Percentiles rank a stretch among this genome's conserved stretches.
Conservation (phyloP, 2,888 invertebrate genomes). For the Athalia circularis region DNA sequence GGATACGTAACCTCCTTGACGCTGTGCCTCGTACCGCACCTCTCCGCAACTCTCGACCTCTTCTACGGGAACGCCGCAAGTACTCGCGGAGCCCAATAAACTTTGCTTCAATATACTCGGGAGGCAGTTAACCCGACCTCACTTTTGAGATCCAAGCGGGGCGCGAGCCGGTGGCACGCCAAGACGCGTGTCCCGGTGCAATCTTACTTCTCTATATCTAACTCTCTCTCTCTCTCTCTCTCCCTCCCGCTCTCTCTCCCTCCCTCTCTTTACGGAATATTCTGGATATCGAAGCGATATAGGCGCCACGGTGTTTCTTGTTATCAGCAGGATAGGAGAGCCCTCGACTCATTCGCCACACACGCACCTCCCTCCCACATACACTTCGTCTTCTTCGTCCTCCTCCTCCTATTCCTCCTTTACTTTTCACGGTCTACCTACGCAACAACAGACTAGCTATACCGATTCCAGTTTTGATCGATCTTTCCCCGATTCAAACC, state of each 20-base stretch:
- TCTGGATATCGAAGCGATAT: constrained; percentile 15
- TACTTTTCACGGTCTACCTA: too few relatives aligned
- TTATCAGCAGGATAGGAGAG: not conserved
- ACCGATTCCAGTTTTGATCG: constrained; percentile 3
- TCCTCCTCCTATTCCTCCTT: too few relatives aligned
- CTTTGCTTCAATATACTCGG: constrained; percentile 44
- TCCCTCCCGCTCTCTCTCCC: constrained; percentile 40
- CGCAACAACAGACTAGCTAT: too few relatives aligned
- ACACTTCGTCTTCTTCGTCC: not conserved
- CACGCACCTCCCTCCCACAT: not conserved
- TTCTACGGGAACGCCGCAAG: constrained; percentile 20
- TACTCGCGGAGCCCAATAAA: constrained; percentile 40
- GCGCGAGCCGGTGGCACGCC: constrained; percentile 57
- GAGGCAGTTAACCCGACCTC: constrained; percentile 42
- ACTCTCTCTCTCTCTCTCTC: constrained; percentile 15
- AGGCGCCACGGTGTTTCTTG: constrained; percentile 15
- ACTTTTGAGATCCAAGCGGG: constrained; percentile 33
- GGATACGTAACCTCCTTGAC: constrained; percentile 45
- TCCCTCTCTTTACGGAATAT: constrained; percentile 42
- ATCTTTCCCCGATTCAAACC: constrained; percentile 8
- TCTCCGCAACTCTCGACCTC: constrained; percentile 28
- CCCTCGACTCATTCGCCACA: not conserved
- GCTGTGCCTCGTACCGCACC: constrained; percentile 38
- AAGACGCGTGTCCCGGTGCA: constrained; percentile 70
- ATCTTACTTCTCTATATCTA: constrained; percentile 59